Evolutionary conservation across 2,113 vertebrate genomes (phyloP).

Genomic region (Naja naja): DNA sequence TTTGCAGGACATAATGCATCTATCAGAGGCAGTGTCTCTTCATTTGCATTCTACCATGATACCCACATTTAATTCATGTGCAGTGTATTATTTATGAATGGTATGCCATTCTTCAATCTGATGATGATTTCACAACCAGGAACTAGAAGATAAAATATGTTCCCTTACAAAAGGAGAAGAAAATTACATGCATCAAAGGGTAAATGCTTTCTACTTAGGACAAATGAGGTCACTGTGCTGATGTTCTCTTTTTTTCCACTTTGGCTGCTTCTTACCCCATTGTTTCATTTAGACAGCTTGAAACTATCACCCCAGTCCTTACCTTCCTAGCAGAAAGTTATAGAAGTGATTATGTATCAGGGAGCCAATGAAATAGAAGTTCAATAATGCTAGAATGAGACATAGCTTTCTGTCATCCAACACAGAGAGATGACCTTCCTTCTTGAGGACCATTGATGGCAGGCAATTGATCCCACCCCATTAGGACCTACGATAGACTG

Average conservation of each 20-base stretch:
- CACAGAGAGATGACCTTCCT: constrained; percentile 4
- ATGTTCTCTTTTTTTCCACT: background rate
- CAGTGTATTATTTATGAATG: constrained; percentile 27
- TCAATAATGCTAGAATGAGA: background rate
- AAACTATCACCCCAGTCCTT: constrained; percentile 17
- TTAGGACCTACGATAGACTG: background rate
- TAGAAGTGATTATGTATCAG: constrained; percentile 28
- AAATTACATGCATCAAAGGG: constrained; percentile 50
- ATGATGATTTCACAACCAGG: constrained; percentile 29
- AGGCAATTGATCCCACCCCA: background rate
- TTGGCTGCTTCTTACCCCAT: constrained; percentile 26
- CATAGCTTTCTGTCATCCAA: background rate
- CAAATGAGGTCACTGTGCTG: constrained; percentile 52
- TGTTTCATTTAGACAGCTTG: constrained; percentile 32
- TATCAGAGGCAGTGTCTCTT: constrained; percentile 4
- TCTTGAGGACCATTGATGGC: background rate
- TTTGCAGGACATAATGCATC: constrained; percentile 16
- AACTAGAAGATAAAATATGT: constrained; percentile 21
- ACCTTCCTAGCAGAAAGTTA: constrained; percentile 4
- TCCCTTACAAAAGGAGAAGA: constrained; percentile 38
- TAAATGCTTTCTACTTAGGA: constrained; percentile 32
- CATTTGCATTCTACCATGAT: constrained; percentile 18
- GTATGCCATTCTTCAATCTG: constrained; percentile 3
- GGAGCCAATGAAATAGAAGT: constrained; percentile 14
- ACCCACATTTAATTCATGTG: background rate